Evolutionary conservation across 2,888 invertebrate species (phyloP).

Genomic region (Hirudinaria manillensis): DNA sequence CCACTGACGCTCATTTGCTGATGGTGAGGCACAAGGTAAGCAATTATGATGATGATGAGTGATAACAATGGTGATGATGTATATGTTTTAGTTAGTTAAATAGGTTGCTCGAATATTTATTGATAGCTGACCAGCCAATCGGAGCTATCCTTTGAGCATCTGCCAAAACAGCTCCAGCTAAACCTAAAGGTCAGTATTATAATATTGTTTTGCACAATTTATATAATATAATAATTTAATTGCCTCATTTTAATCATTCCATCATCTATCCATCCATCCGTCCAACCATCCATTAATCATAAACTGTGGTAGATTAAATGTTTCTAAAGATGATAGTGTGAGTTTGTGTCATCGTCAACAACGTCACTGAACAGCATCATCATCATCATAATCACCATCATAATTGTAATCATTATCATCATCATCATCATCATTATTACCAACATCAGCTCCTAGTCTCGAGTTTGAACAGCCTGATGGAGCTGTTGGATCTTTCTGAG

Average conservation of each 20-base stretch:
- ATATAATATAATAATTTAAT: neutral
- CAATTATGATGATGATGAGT: too few relatives aligned
- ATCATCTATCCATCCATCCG: neutral
- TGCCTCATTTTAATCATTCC: neutral
- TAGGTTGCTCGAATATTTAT: neutral
- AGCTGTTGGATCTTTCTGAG: slow-evolving; percentile 62
- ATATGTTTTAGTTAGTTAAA: slow-evolving; percentile 5
- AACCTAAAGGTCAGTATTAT: slow-evolving; percentile 42
- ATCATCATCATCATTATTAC: slow-evolving; percentile 10
- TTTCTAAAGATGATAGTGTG: neutral
- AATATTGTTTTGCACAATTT: neutral
- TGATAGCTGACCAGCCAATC: too few relatives aligned
- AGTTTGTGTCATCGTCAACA: neutral
- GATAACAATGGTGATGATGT: too few relatives aligned
- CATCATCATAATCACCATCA: slow-evolving; percentile 13
- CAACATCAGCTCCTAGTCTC: slow-evolving; percentile 44
- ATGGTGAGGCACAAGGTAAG: slow-evolving; percentile 24
- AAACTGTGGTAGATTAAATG: neutral
- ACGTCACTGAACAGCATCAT: neutral
- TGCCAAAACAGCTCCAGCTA: slow-evolving; percentile 44
- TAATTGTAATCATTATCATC: neutral
- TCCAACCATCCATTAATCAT: neutral
- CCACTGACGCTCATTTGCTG: slow-evolving; percentile 46
- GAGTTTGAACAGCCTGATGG: slow-evolving; percentile 57
- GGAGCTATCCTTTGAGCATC: slow-evolving; percentile 29